Evolutionary conservation across 2,888 invertebrate species (phyloP).

Genomic region (Escarpia spicata): DNA sequence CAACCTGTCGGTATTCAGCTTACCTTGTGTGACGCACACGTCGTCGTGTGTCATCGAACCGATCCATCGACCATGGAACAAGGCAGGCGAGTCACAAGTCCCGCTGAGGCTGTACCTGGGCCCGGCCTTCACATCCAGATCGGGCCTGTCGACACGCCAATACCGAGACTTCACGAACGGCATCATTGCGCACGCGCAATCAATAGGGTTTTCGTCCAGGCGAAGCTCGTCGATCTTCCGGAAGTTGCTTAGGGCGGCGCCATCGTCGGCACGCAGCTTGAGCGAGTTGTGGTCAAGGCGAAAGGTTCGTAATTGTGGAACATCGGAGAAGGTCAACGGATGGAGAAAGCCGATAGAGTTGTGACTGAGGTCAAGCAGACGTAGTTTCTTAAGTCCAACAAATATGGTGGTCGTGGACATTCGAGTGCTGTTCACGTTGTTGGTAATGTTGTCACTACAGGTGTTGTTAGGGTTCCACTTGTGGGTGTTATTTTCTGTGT

Average conservation of each 20-base stretch:
- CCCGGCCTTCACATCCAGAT: neutral
- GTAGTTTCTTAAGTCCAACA: neutral
- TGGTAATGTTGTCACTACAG: neutral
- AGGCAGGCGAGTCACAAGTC: neutral
- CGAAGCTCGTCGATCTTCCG: neutral
- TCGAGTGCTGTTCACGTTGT: neutral
- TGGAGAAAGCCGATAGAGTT: neutral
- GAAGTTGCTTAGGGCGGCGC: neutral
- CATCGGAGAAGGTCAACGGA: neutral
- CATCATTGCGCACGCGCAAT: neutral
- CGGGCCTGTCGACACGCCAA: neutral
- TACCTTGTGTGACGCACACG: neutral
- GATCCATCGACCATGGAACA: neutral
- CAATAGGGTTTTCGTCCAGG: neutral
- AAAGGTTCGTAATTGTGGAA: neutral
- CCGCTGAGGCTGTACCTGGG: neutral
- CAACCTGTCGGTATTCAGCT: neutral
- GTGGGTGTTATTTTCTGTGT: neutral
- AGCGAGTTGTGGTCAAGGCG: constrained; percentile 3
- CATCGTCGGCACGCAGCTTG: neutral
- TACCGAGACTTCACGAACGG: neutral
- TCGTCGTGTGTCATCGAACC: neutral
- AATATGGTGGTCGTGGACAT: neutral
- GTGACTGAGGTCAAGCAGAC: neutral
- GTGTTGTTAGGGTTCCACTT: neutral